These are phyloP conservation scores for Stratiolaelaps scimitus DNA, from an alignment of 1,140 invertebrate species.

Conservation along the genomic window DNA sequence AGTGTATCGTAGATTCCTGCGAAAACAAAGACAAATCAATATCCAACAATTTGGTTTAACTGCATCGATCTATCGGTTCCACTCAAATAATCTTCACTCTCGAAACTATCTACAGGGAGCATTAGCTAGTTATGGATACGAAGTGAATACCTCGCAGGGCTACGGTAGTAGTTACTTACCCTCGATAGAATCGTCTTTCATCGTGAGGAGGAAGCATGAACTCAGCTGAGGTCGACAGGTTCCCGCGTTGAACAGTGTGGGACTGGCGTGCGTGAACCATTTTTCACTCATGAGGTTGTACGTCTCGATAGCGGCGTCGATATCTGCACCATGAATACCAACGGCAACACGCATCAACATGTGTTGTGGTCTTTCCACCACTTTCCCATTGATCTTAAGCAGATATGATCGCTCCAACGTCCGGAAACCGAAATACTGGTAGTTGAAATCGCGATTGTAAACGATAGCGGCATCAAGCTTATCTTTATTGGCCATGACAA, in stretches of 20 bases:
- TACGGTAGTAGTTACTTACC: conserved; percentile 49
- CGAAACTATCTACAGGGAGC: no score
- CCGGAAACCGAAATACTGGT: conserved; percentile 98
- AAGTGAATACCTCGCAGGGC: no score
- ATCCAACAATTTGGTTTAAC: no score
- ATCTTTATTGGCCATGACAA: conserved; percentile 76
- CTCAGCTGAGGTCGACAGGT: conserved; percentile 83
- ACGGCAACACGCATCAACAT: conserved; percentile 97
- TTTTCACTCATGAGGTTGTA: conserved; percentile 90
- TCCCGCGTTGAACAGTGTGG: conserved; percentile 89
- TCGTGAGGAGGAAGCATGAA: conserved; percentile 85
- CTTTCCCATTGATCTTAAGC: conserved; percentile 81
- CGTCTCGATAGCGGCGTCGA: conserved; percentile 84
- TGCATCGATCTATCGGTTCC: no score
- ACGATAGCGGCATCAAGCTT: conserved; percentile 87
- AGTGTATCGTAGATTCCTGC: conserved; percentile 74
- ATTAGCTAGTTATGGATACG: no score
- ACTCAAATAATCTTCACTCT: no score
- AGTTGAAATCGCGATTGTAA: conserved; percentile 91
- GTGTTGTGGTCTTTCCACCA: conserved; percentile 91
- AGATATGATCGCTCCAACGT: conserved; percentile 92
- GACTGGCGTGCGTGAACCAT: conserved; percentile 96
- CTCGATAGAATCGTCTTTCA: conserved; percentile 91
- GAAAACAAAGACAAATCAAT: no score
- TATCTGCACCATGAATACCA: conserved; percentile 88